Conservation (phyloP, 2,113 vertebrate species). For the Candoia aspera region DNA sequence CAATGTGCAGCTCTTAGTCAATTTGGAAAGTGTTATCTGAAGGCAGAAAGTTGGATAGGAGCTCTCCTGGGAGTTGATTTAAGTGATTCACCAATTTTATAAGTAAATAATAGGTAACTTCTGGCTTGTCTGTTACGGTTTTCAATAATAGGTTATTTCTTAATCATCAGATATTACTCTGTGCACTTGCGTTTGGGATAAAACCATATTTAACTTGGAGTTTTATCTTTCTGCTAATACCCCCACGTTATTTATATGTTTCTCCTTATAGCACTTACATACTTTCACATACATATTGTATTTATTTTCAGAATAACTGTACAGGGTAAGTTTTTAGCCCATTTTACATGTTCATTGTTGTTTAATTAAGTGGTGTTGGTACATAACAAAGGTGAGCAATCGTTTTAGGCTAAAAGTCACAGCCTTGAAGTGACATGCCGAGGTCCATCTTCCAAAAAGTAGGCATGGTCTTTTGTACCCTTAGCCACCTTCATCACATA, state of each 20-base stretch:
- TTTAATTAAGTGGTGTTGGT: neutral
- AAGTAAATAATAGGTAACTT: neutral
- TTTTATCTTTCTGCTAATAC: neutral
- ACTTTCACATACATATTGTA: neutral
- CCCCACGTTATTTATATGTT: too few relatives aligned
- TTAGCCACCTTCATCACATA: neutral
- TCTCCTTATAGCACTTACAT: neutral
- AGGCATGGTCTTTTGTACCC: neutral
- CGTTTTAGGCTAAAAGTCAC: neutral
- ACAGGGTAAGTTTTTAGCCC: neutral
- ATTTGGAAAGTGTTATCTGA: neutral
- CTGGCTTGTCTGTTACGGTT: neutral
- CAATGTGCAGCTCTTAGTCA: neutral
- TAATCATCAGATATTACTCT: neutral
- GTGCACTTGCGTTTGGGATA: neutral
- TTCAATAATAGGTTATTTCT: neutral
- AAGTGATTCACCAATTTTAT: neutral
- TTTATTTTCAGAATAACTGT: neutral
- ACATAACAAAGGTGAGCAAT: neutral
- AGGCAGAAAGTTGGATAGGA: neutral
- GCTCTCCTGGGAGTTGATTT: neutral
- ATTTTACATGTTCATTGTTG: neutral
- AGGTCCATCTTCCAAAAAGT: neutral
- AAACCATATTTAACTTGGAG: too few relatives aligned
- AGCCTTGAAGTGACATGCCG: neutral